Base-by-base conservation (phyloP, 2,797 vertebrate species). In the Microhierax caerulescens region DNA sequence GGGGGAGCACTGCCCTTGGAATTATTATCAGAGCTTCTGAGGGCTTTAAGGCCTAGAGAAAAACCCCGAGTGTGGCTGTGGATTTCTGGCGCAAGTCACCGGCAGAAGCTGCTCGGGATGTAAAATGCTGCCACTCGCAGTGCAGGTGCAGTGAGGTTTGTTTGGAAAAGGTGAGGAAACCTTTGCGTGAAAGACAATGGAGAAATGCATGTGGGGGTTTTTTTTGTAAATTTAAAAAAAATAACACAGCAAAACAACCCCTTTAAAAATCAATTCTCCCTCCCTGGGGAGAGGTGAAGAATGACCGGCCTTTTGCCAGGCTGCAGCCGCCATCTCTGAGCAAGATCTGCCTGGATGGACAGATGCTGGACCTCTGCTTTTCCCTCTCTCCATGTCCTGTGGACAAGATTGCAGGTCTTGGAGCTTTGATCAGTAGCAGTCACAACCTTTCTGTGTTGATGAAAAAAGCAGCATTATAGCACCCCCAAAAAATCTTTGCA, bases 31-130 rank as follows among this genome's bases (percentile, higher is more conserved):
- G 32, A 21, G 53, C 20, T 79, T 28, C 70, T 39, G 53, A 39
- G 65, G 17, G 5, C 30, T 15, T 19, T 1, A n/a, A 37, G 72
- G 14, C 19, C 69, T 28, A 2, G 34, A 45, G n/a, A 9, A 15
- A 60, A 37, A 23, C 2, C 4, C 7, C 1, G 0, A 3, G 24
- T 0, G 4, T 16, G 12, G 13, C 20, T 3, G 4, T 15, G 37
- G 39, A 5, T 70, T 88, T 72, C 70, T 72, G 53, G 5, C 51
- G 37, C 0, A 7, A 74, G 27, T 56, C 2, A 2, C 7, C 14
- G 56, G 34, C 3, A 10, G 36, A 72, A 54, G n/a, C 28, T n/a
- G 39, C 65, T 75, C 0, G 0, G 13, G 56, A 9, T 54, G 12
- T 27, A 4, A 39, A 43, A 10, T 45, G 6, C 11, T 64, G 57